Evolutionary conservation across 2,113 vertebrate genomes (phyloP), one percentile per base, ranked within the genome.

Genomic region (Passer montanus): DNA sequence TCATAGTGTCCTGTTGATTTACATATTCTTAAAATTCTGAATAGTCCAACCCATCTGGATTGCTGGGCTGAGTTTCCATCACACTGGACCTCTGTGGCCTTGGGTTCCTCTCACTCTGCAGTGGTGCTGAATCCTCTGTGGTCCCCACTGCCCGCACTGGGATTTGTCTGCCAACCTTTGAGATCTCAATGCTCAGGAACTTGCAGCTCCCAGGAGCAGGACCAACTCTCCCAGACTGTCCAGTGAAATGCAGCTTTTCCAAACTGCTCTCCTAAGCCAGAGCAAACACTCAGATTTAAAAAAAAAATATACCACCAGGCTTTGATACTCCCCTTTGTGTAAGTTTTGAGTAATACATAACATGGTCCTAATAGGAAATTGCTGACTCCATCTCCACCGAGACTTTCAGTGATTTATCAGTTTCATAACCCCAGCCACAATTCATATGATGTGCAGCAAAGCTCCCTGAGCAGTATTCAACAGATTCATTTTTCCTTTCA

Each of bases 391-490:
- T 46, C 69, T 60, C 90, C 88, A 70, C 55, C 0, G 59, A 83
- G 96, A 67, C 79, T 16, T 30, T 11, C 26, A 4, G 73, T 94
- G 94, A 96, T 94, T 90, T 90, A 94, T 90, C 92, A 83, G 92
- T 85, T 97, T 95, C 92, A 96, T 94, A 95, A 94, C 92, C 79
- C 60, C 75, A 77, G 19, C 85, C 85, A 86, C 88, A 96, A 86
- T 59, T 92, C 75, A 30, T 39, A 11, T 3, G 43, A 77, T 80
- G 52, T 62, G 77, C 88, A 93, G 50, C 79, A 80, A 76, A 53
- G 67, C 69, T 87, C 85, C 82, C 94, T 76, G 67, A 90, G 82
- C 85, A 85, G 9, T 46, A 58, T 76, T 90, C 88, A 94, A 62
- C 44, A 64, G 87, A 72, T 76, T 77, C 37, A 49, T 82, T 89